A percentile compares a stretch with the other conserved stretches of the same genome.
These are phyloP conservation scores for Scaptomyza cyrtandrae DNA, from an alignment of 2,888 invertebrate genomes.

Conservation along the genomic window DNA sequence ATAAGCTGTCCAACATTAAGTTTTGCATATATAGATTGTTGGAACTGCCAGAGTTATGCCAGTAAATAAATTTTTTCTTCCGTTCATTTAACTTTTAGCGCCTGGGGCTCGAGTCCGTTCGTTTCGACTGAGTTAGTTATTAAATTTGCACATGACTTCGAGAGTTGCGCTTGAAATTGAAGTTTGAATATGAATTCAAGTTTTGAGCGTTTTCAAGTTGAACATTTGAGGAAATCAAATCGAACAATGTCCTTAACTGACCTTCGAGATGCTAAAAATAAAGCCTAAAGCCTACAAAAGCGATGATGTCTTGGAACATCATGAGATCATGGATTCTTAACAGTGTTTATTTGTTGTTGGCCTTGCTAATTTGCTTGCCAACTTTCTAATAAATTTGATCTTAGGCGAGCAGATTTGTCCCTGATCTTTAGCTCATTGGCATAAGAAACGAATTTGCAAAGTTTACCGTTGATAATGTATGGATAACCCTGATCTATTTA, in stretches of 20 bases:
- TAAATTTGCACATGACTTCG: conserved; percentile 61
- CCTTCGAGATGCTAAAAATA: conserved; percentile 47
- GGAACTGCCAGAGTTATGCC: conserved; percentile 22
- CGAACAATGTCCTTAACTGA: conserved; percentile 62
- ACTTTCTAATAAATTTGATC: conserved; percentile 43
- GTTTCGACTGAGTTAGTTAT: conserved; percentile 62
- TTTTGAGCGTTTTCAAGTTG: conserved; percentile 46
- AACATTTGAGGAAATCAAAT: conserved; percentile 54
- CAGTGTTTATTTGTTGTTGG: conserved; percentile 2
- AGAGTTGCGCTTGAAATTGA: conserved; percentile 45
- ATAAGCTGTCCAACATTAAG: conserved; percentile 56
- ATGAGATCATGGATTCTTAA: conserved; percentile 32
- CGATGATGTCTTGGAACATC: conserved; percentile 24
- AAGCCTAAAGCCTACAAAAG: conserved; percentile 11
- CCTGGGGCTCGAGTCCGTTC: conserved; percentile 39
- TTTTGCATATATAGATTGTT: conserved; percentile 42
- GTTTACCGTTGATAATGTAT: background rate
- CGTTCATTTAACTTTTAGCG: conserved; percentile 23
- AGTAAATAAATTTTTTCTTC: background rate
- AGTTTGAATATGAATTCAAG: conserved; percentile 24
- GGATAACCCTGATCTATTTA: conserved; percentile 29
- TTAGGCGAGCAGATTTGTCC: conserved; percentile 31
- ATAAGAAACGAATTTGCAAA: conserved; percentile 21
- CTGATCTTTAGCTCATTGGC: conserved; percentile 43
- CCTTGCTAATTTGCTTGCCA: conserved; percentile 43